Evolutionary conservation across 2,113 vertebrate species (phyloP), one percentile per base, ranked within the genome.

Genomic region (Gymnarchus niloticus): DNA sequence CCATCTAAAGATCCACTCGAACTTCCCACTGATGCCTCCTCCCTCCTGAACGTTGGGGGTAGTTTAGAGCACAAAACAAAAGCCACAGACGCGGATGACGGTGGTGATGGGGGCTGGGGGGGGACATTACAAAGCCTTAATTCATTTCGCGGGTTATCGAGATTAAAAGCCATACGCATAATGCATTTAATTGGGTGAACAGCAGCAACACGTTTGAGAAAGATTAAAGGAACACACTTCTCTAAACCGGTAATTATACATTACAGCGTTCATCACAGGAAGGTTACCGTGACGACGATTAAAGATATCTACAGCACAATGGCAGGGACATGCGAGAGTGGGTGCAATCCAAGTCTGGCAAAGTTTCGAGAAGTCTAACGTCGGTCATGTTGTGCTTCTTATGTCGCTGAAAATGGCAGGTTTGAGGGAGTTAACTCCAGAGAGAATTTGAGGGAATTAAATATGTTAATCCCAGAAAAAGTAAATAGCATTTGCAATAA

Each of bases 391-490:
- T 28, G 3, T 54, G 80, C 51, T 82, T n/a, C 51, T 52, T 94
- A 92, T 14, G 92, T 92, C 91, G 92, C 95, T 95, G 93, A 93
- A 94, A 94, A 95, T 94, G 91, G 89, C 92, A 93, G 93, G 78
- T 41, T 80, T 81, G 69, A 52, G 73, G 93, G 94, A 93, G 95
- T 94, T 95, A 95, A 93, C 93, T 94, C 94, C 94, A 90, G 93
- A 91, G 93, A 94, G 94, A 95, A 94, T 94, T 94, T 93, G 90
- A 89, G 92, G 93, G 94, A 95, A 95, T 95, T 95, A 95, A 95
- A 94, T 95, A 95, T 95, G 94, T 94, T 94, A 95, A 95, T 95
- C 94, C 94, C 93, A 91, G 93, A 95, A 95, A 95, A 95, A 94
- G 94, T 95, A 95, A 95, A 95, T 94, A 94, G 93, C 94, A 93